These are phyloP conservation scores for Latrodectus geometricus DNA, from an alignment of 1,140 invertebrate species.

Conservation along the genomic window DNA sequence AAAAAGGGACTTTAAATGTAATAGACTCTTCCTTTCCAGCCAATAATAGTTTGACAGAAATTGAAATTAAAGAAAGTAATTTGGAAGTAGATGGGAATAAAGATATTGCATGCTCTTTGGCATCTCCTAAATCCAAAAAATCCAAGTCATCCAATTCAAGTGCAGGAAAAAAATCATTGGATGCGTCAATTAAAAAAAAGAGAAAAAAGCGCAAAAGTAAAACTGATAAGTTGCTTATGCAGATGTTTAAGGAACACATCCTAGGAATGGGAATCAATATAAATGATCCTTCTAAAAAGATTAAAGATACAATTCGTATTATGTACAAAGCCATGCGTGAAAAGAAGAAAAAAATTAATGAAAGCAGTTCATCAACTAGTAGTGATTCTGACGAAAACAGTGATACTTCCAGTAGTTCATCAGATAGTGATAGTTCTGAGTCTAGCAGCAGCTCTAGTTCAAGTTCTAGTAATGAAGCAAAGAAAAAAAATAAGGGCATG, in stretches of 20 bases:
- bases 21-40: no score
- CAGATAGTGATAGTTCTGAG: conserved; percentile 6
- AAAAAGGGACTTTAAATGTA: no score
- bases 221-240: conserved; percentile 29
- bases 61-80: no score
- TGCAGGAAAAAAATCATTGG: background rate
- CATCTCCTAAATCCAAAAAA: background rate
- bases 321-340: conserved; percentile 45
- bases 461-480: conserved; percentile 10
- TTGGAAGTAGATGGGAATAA: no score
- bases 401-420: background rate
- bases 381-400: background rate
- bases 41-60: no score
- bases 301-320: conserved; percentile 18
- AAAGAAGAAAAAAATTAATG: conserved; percentile 14
- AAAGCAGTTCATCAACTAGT: conserved; percentile 28
- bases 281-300: conserved; percentile 20
- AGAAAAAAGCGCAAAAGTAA: conserved; percentile 11
- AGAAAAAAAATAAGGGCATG: conserved; percentile 21
- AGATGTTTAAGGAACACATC: conserved; percentile 31
- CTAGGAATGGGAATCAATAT: conserved; percentile 26
- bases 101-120: no score
- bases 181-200: background rate
- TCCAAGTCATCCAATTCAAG: background rate
- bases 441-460: conserved; percentile 6